A percentile compares a stretch with the other conserved stretches of the same genome.
phyloP scores from a whole-genome alignment of 2,113 vertebrate genomes.

The Rafetus swinhoei region DNA sequence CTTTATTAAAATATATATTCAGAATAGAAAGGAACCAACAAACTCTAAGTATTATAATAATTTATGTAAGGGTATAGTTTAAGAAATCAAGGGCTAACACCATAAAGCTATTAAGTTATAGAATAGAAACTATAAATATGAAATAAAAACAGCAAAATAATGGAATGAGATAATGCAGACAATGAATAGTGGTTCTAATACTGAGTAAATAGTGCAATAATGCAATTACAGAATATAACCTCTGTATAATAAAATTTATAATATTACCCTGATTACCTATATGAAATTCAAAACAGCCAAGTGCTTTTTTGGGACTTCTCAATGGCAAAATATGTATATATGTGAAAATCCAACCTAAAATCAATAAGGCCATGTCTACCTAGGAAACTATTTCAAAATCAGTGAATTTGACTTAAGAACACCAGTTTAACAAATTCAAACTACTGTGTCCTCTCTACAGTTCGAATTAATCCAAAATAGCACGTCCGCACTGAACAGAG shows the following conservation, averaged over 20 bases:
- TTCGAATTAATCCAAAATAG: too few species aligned
- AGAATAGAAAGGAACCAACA: background rate
- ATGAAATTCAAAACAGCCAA: background rate
- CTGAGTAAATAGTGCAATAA: background rate
- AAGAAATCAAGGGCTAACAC: background rate
- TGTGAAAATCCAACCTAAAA: background rate
- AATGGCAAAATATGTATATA: background rate
- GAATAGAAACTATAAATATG: background rate
- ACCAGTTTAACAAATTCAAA: too few species aligned
- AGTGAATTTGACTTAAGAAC: too few species aligned
- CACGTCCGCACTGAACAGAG: too few species aligned
- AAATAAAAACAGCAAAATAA: background rate
- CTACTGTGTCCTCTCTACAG: too few species aligned
- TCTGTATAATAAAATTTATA: background rate
- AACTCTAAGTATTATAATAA: background rate
- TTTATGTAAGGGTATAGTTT: background rate
- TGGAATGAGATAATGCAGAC: background rate
- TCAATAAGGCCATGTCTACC: background rate
- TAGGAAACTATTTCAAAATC: too few species aligned
- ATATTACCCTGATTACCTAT: background rate
- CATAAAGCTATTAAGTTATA: background rate
- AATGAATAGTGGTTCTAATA: background rate
- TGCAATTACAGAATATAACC: background rate
- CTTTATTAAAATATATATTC: background rate
- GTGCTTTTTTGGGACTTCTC: background rate